A percentile compares a stretch with the other conserved stretches of the same genome.
Conservation (phyloP, 2,113 vertebrate genomes). For the Tupaia tana region DNA sequence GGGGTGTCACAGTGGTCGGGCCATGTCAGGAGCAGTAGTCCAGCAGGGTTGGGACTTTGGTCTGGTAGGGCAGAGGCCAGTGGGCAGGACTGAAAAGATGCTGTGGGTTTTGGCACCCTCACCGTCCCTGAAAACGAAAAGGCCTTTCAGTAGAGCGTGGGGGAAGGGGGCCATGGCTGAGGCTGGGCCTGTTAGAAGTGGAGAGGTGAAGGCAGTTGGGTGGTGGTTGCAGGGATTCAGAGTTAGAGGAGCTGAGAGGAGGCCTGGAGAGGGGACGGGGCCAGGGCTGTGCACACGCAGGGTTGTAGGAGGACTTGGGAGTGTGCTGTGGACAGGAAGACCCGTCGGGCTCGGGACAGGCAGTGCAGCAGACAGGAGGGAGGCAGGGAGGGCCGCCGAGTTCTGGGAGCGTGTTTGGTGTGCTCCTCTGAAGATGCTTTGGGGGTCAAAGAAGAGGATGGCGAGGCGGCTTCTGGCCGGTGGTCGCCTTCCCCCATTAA, state of each 20-base stretch:
- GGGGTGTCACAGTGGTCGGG: no score
- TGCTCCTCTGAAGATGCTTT: not conserved
- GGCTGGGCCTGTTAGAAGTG: no score
- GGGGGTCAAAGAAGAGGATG: not conserved
- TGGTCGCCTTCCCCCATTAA: not conserved
- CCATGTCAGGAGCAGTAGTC: no score
- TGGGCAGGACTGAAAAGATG: not conserved
- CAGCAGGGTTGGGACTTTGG: no score
- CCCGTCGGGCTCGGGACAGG: no score
- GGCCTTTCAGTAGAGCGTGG: not conserved
- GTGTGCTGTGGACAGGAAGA: no score
- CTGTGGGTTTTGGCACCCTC: not conserved
- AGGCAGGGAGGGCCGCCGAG: no score
- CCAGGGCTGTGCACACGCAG: fast-evolving
- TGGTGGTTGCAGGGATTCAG: not conserved
- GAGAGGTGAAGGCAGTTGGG: not conserved
- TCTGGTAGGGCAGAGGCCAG: not conserved
- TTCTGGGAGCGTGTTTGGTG: not conserved
- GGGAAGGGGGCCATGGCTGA: no score
- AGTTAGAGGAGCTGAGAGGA: not conserved
- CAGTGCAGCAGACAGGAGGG: not conserved
- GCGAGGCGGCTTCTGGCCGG: not conserved
- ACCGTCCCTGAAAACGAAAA: not conserved
- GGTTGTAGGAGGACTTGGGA: no score
- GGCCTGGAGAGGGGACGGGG: not conserved